Percentiles rank a stretch among this genome's conserved stretches.
Conservation (phyloP, 2,113 vertebrate species). For the Menura novaehollandiae region DNA sequence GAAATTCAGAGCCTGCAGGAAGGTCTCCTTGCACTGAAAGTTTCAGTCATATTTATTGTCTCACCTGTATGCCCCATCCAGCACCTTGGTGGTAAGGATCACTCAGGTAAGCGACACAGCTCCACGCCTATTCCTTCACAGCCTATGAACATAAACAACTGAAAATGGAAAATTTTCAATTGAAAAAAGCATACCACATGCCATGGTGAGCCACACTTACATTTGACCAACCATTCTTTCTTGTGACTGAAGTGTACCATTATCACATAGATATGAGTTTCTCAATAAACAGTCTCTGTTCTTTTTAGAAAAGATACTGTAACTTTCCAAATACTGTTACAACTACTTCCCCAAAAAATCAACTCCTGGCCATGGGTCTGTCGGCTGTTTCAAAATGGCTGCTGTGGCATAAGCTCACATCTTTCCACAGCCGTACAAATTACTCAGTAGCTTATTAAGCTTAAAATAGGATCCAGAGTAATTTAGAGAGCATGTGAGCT, state of each 20-base stretch:
- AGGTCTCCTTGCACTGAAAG: neutral
- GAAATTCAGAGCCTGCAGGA: neutral
- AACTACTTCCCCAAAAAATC: neutral
- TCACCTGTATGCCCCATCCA: neutral
- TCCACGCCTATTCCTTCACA: neutral
- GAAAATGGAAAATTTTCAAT: neutral
- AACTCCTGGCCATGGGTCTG: rapidly evolving
- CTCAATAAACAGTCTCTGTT: neutral
- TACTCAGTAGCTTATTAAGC: neutral
- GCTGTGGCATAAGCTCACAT: neutral
- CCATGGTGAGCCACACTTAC: rapidly evolving
- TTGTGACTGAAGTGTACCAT: neutral
- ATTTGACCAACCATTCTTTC: neutral
- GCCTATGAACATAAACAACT: neutral
- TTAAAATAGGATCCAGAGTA: neutral
- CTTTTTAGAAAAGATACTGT: neutral
- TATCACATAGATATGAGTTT: rapidly evolving
- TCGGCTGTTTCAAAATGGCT: neutral
- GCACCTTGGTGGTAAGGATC: neutral
- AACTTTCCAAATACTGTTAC: neutral
- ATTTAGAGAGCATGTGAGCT: neutral
- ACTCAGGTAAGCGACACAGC: rapidly evolving
- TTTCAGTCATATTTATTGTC: neutral
- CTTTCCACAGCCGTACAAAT: neutral
- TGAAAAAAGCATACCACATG: neutral